Conservation (phyloP, 2,797 vertebrate species). For the Poecilia wingei region DNA sequence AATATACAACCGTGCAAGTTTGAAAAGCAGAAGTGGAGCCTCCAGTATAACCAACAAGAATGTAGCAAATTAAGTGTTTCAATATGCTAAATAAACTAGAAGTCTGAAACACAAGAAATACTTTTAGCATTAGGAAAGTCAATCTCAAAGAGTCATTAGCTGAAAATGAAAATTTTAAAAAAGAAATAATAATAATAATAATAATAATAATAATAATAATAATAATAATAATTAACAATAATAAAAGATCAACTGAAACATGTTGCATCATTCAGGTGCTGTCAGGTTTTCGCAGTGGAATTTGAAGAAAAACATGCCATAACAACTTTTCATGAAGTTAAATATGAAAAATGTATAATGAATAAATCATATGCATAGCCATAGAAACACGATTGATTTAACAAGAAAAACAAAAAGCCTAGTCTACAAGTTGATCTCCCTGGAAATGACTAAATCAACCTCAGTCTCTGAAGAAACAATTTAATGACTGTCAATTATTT, state of each 20-base stretch:
- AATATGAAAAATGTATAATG: background rate
- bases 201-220: background rate
- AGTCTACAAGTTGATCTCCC: slow-evolving; percentile 1
- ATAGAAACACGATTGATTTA: background rate
- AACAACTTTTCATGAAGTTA: background rate
- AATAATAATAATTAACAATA: background rate
- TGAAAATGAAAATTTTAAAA: background rate
- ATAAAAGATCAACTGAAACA: background rate
- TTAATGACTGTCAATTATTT: slow-evolving; percentile 52
- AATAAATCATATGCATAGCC: background rate
- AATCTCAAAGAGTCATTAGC: background rate
- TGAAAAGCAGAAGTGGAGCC: no score
- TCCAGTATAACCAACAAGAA: no score
- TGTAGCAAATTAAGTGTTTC: no score
- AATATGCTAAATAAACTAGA: background rate
- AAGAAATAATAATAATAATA: background rate
- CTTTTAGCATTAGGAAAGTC: background rate
- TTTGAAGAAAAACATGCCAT: background rate
- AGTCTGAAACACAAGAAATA: background rate
- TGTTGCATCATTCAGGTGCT: background rate
- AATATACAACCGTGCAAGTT: no score
- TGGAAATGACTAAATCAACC: background rate
- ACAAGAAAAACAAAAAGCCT: background rate
- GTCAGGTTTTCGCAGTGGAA: background rate
- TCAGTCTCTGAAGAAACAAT: slow-evolving; percentile 30